phyloP scores from a whole-genome alignment of 2,888 invertebrate genomes.

The Lingula anatina region DNA sequence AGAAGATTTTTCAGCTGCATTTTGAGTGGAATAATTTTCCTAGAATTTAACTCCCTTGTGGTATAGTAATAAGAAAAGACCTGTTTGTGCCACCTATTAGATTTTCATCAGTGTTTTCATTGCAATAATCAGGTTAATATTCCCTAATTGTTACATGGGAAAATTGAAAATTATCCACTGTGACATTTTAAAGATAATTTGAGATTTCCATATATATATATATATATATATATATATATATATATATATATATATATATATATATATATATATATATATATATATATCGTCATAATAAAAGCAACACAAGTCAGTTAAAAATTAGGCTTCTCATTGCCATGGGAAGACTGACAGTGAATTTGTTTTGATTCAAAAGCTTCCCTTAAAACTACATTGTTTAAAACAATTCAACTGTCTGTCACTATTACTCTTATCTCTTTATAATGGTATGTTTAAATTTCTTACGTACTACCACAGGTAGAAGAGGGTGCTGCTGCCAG shows the following conservation, averaged over 20 bases:
- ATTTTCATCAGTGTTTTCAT: no score
- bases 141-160: no score
- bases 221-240: conserved; percentile 4
- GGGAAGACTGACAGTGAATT: not conserved
- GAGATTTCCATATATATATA: conserved; percentile 5
- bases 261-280: conserved; percentile 2
- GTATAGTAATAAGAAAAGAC: no score
- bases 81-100: no score
- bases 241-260: conserved; percentile 6
- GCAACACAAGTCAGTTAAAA: not conserved
- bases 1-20: no score
- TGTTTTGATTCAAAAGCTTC: not conserved
- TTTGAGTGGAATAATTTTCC: no score
- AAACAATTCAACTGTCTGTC: not conserved
- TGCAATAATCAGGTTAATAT: no score
- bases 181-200: no score
- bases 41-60: no score
- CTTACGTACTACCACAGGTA: not conserved
- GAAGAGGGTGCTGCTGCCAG: no score
- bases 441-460: not conserved
- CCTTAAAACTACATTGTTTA: not conserved
- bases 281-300: not conserved
- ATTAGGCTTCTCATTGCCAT: not conserved
- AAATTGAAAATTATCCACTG: no score
- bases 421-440: not conserved